Percentiles rank a stretch among this genome's conserved stretches.
phyloP scores from a whole-genome alignment of 2,113 vertebrate species.

The Heliornis fulica region DNA sequence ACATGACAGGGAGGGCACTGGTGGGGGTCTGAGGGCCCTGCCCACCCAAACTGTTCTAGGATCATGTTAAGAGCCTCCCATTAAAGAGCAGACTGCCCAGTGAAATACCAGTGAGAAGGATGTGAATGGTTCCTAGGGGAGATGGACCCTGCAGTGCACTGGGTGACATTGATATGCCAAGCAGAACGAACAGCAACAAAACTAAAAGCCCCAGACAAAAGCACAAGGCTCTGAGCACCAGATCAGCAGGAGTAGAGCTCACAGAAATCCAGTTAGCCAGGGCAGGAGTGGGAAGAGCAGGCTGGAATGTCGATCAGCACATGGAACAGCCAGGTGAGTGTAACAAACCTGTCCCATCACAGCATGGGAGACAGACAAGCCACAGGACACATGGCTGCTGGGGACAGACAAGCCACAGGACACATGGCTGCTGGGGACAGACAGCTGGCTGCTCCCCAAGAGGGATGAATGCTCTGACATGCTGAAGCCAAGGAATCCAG shows the following conservation, averaged over 20 bases:
- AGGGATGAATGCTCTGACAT: not conserved
- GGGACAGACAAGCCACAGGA: no score
- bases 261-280: not conserved
- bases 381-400: no score
- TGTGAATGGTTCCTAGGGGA: not conserved
- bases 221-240: not conserved
- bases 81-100: not conserved
- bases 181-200: not conserved
- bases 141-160: not conserved
- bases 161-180: not conserved
- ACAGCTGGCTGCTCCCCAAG: not conserved
- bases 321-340: not conserved
- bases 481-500: not conserved
- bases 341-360: fast-evolving
- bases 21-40: no score
- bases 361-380: not conserved
- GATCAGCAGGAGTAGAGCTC: not conserved
- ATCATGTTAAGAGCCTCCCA: not conserved
- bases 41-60: no score
- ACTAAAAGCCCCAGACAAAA: not conserved
- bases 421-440: no score
- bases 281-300: not conserved
- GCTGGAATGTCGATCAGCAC: not conserved
- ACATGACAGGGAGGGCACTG: no score
- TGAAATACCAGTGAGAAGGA: not conserved